These are phyloP conservation scores for Danio albolineatus DNA, from an alignment of 2,797 vertebrate genomes.

Conservation along the genomic window DNA sequence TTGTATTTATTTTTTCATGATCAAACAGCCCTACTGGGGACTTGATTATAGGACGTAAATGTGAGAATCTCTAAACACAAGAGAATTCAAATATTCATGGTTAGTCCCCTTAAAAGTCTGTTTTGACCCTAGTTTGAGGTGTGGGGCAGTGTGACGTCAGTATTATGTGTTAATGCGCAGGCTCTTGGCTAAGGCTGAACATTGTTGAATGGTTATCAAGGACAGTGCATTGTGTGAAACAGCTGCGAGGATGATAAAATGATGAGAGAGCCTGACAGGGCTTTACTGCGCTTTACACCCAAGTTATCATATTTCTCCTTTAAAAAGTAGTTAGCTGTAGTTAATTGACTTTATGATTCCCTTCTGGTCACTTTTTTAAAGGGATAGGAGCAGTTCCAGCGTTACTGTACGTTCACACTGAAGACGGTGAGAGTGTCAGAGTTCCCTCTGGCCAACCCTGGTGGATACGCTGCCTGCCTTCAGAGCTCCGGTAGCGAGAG, in stretches of 20 bases:
- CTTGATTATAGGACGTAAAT: too few relatives aligned
- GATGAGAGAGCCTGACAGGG: neutral
- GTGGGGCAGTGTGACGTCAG: neutral
- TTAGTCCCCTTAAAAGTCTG: too few relatives aligned
- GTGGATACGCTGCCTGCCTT: too few relatives aligned
- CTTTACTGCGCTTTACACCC: neutral
- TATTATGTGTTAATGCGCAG: neutral
- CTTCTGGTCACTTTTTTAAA: neutral
- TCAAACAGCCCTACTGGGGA: too few relatives aligned
- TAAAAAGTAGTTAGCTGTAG: neutral
- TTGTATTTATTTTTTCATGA: too few relatives aligned
- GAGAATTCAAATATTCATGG: too few relatives aligned
- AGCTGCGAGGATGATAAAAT: neutral
- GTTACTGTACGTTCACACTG: too few relatives aligned
- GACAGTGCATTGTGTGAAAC: constrained; percentile 13
- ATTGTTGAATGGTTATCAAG: constrained; percentile 28
- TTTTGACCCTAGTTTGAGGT: neutral
- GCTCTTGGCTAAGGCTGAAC: neutral
- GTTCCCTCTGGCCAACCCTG: too few relatives aligned
- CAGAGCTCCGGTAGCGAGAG: too few relatives aligned
- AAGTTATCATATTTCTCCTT: neutral
- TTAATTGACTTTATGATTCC: neutral
- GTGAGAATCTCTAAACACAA: too few relatives aligned
- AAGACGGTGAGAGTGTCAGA: too few relatives aligned
- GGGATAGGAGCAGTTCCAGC: too few relatives aligned